Conservation (phyloP, 2,113 vertebrate species). For the Thinocorus orbignyianus region DNA sequence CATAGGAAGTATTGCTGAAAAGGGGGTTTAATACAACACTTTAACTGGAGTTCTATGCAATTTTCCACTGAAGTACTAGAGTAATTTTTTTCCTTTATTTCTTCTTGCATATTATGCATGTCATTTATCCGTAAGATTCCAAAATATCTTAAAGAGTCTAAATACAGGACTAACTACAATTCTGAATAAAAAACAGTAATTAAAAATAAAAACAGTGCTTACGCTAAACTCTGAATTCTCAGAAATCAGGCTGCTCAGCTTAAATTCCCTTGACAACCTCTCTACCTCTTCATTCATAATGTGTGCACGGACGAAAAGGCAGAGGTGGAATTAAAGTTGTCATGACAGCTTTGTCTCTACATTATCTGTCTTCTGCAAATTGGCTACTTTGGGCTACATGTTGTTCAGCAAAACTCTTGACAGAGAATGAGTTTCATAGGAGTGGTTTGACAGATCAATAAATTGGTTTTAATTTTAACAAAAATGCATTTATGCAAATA, state of each 20-base stretch:
- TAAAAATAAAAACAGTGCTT: background rate
- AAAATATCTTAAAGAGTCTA: background rate
- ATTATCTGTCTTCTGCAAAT: conserved; percentile 3
- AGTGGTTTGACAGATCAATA: background rate
- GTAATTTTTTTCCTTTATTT: background rate
- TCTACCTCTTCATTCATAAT: background rate
- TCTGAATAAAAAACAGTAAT: background rate
- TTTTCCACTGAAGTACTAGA: background rate
- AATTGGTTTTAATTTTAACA: conserved; percentile 10
- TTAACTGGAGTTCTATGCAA: background rate
- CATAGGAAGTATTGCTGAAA: background rate
- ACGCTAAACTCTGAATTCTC: background rate
- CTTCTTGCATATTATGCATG: background rate
- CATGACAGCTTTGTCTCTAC: conserved; percentile 55
- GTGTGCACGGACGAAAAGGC: background rate
- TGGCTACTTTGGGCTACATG: background rate
- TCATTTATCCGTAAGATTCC: background rate
- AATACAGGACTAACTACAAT: background rate
- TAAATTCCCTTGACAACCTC: background rate
- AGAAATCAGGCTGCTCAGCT: background rate
- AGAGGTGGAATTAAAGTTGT: conserved; percentile 5
- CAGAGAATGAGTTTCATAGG: background rate
- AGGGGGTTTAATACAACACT: background rate
- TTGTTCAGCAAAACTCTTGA: conserved; percentile 1
- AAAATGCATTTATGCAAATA: background rate